Evolutionary conservation across 2,888 invertebrate species (phyloP).

Genomic region (Synergus itoensis): DNA sequence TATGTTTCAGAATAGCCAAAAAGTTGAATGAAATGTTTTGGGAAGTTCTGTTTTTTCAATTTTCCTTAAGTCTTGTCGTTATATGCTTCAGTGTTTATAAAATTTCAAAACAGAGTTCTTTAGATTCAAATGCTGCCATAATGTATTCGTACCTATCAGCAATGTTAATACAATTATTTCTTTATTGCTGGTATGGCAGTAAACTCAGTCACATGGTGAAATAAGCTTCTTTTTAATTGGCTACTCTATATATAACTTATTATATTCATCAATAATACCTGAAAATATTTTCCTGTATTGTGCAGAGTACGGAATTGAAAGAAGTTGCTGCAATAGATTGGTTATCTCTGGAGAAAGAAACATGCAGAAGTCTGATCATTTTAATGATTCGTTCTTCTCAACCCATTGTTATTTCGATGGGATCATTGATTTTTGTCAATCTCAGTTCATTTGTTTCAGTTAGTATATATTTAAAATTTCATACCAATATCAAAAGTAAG

Average conservation of each 20-base stretch:
- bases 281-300: not conserved
- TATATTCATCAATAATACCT: not conserved
- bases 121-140: not conserved
- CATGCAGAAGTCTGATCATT: not conserved
- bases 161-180: not conserved
- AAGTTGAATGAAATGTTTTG: not conserved
- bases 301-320: not conserved
- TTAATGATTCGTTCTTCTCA: not conserved
- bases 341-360: slow-evolving; percentile 11
- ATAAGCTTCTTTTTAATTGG: not conserved
- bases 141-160: not conserved
- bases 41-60: not conserved
- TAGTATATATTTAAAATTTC: not conserved
- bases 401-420: not conserved
- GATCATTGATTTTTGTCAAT: not conserved
- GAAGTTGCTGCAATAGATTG: not conserved
- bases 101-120: not conserved
- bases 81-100: slow-evolving; percentile 3
- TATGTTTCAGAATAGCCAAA: not conserved
- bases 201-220: not conserved
- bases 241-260: not conserved
- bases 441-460: not conserved
- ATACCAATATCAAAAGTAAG: too few relatives aligned
- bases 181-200: slow-evolving; percentile 3
- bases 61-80: not conserved